Percentiles rank a stretch among this genome's conserved stretches.
Conservation (phyloP, 2,797 vertebrate genomes). For the Acanthopagrus latus region DNA sequence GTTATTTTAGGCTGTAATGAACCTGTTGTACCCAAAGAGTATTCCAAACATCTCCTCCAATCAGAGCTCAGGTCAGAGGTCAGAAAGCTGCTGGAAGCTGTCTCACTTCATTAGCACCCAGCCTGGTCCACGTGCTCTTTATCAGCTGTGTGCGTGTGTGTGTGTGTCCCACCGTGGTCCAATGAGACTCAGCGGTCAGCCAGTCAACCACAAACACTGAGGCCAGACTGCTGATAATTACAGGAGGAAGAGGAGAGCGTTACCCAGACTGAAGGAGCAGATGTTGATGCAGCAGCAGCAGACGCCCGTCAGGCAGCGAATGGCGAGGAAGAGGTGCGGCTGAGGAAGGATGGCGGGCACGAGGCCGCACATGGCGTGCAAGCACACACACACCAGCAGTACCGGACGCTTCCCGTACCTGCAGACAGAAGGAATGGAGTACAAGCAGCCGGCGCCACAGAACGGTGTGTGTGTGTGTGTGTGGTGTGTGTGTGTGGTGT, state of each 20-base stretch:
- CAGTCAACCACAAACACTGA: neutral
- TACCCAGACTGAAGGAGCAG: constrained; percentile 84
- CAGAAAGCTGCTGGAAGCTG: constrained; percentile 24
- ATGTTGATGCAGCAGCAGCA: constrained; percentile 80
- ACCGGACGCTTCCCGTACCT: constrained; percentile 82
- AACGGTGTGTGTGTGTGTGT: no score
- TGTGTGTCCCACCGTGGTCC: neutral
- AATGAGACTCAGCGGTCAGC: neutral
- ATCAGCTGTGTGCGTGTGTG: neutral
- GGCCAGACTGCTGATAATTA: neutral
- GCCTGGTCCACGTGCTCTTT: constrained; percentile 20
- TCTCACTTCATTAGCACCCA: constrained; percentile 17
- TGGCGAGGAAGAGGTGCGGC: constrained; percentile 69
- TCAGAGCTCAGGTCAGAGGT: constrained; percentile 7
- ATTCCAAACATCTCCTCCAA: neutral
- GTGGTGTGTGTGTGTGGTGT: no score
- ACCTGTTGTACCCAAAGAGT: neutral
- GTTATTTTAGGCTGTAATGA: neutral
- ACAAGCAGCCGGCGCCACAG: no score
- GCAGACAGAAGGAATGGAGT: neutral
- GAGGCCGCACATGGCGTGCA: constrained; percentile 68
- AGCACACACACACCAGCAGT: constrained; percentile 69
- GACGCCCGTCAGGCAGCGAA: constrained; percentile 80
- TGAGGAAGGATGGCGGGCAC: constrained; percentile 74
- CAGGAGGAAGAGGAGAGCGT: neutral